These are phyloP conservation scores for Actinernus sp. DNA, from an alignment of 92 coral and sea anemone genomes.

Conservation along the genomic window DNA sequence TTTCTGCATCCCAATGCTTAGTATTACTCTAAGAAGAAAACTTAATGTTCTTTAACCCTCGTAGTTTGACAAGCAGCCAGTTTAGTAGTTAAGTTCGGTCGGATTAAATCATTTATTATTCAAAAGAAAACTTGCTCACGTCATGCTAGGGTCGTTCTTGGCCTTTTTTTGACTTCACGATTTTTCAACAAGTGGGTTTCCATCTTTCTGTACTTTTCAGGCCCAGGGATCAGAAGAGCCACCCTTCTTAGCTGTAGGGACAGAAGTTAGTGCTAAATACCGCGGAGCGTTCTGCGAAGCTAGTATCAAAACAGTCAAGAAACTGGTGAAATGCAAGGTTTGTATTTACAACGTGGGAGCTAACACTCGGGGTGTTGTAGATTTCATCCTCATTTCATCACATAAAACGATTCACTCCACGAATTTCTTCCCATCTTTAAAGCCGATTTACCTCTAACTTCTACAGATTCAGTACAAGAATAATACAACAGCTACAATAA, in stretches of 20 bases:
- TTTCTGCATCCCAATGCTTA: not conserved
- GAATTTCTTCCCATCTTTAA: too few species aligned
- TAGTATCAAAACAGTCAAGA: slow-evolving; percentile 92
- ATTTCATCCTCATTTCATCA: too few species aligned
- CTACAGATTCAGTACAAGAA: slow-evolving; percentile 83
- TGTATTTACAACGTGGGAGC: slow-evolving; percentile 1
- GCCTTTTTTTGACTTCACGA: slow-evolving; percentile 31
- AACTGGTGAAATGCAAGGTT: slow-evolving; percentile 98
- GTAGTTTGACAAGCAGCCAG: slow-evolving; percentile 38
- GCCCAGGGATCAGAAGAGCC: slow-evolving; percentile 98
- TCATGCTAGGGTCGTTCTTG: slow-evolving; percentile 54
- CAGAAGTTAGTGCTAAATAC: slow-evolving; percentile 99
- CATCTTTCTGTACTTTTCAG: slow-evolving; percentile 66
- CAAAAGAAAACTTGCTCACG: slow-evolving; percentile 92
- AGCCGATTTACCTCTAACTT: slow-evolving; percentile 10
- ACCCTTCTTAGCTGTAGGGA: slow-evolving; percentile 94
- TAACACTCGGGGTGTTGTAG: too few species aligned
- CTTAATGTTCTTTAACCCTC: slow-evolving; percentile 8
- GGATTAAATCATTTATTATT: slow-evolving; percentile 87
- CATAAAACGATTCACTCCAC: too few species aligned
- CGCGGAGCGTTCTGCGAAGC: slow-evolving; percentile 99
- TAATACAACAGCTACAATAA: slow-evolving; percentile 79
- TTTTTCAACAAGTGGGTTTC: slow-evolving; percentile 68
- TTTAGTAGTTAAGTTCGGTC: slow-evolving; percentile 14
- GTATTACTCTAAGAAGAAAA: not conserved